A percentile compares a stretch with the other conserved stretches of the same genome.
Evolutionary conservation across 2,888 invertebrate species (phyloP).

Genomic region (Drosophila peninsularis): DNA sequence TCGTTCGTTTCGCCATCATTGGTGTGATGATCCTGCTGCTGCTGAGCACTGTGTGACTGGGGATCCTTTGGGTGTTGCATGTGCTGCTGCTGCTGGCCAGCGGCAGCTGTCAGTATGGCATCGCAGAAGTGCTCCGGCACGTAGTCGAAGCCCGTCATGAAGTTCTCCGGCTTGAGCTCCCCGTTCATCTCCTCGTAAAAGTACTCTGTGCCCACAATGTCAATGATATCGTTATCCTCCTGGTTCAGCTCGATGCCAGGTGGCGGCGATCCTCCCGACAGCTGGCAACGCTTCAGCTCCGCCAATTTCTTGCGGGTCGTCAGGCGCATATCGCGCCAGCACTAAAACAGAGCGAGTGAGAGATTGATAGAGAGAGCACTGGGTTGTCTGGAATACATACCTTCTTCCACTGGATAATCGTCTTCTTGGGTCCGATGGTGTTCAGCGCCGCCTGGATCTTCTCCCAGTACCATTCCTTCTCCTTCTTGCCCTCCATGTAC

Average conservation of each 20-base stretch:
- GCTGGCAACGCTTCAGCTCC: constrained; percentile 83
- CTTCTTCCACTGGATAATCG: constrained; percentile 84
- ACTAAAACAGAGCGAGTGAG: constrained; percentile 50
- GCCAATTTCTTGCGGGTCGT: constrained; percentile 83
- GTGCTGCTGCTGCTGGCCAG: constrained; percentile 82
- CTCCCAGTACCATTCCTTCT: constrained; percentile 84
- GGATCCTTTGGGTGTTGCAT: constrained; percentile 80
- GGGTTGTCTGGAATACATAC: constrained; percentile 38
- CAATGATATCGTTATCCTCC: constrained; percentile 84
- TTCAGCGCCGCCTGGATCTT: constrained; percentile 83
- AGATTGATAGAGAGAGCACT: background rate
- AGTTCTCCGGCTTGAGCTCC: constrained; percentile 83
- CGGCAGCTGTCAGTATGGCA: constrained; percentile 83
- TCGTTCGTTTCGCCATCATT: constrained; percentile 83
- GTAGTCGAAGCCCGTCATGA: constrained; percentile 83
- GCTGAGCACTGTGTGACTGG: constrained; percentile 76
- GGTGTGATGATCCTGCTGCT: constrained; percentile 81
- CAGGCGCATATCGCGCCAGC: constrained; percentile 84
- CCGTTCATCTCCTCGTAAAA: constrained; percentile 84
- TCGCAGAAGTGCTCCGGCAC: constrained; percentile 84
- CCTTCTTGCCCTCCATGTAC: constrained; percentile 84
- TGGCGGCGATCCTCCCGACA: constrained; percentile 83
- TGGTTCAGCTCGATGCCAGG: constrained; percentile 83
- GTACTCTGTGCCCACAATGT: constrained; percentile 83
- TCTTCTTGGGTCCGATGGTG: constrained; percentile 83